Evolutionary conservation across 2,888 invertebrate species (phyloP).

Genomic region (Rotaria macrura): DNA sequence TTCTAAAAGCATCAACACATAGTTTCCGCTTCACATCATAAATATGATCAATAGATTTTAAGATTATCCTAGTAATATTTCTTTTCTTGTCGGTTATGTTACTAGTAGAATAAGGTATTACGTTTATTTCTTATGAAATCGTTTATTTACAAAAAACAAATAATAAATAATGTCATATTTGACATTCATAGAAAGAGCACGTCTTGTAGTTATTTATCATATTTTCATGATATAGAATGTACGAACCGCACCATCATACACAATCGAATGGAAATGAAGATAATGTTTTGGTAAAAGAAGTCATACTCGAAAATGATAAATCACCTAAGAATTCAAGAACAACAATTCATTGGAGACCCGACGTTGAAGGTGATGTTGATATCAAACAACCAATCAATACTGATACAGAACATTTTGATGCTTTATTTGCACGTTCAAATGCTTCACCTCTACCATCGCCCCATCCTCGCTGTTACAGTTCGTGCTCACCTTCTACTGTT

Average conservation of each 20-base stretch:
- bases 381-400: background rate
- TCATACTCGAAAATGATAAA: background rate
- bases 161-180: background rate
- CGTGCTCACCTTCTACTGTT: background rate
- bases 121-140: background rate
- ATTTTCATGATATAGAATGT: background rate
- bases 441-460: background rate
- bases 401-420: background rate
- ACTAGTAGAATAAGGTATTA: background rate
- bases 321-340: background rate
- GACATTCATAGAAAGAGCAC: background rate
- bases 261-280: background rate
- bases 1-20: too few species aligned
- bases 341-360: background rate
- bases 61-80: too few species aligned
- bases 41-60: too few species aligned
- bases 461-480: conserved; percentile 12
- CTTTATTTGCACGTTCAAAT: background rate
- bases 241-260: background rate
- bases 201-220: background rate
- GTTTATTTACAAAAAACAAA: background rate
- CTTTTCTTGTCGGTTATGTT: too few species aligned
- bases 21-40: too few species aligned
- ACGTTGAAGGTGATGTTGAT: background rate
- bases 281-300: background rate